Percentiles rank a stretch among this genome's conserved stretches.
phyloP scores from a whole-genome alignment of 2,113 vertebrate genomes.

The Rhynchomys soricoides region DNA sequence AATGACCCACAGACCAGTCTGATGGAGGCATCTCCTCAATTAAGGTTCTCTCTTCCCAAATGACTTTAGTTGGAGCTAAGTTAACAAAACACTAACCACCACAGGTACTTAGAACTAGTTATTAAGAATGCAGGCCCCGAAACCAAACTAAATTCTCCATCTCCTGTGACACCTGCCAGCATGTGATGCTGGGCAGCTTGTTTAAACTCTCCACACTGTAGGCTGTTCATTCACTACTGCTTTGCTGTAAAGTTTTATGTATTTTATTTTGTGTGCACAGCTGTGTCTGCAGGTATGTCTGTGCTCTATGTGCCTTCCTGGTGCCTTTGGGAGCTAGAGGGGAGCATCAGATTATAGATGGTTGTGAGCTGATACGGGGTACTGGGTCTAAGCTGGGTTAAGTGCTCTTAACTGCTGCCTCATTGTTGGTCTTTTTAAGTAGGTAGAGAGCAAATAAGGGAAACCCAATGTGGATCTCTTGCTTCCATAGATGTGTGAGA shows the following conservation, averaged over 20 bases:
- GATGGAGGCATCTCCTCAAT: not conserved
- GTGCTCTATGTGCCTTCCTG: not conserved
- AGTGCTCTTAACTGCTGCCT: not conserved
- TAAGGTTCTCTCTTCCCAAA: not conserved
- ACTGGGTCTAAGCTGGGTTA: not conserved
- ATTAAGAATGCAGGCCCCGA: not conserved
- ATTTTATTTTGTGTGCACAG: not conserved
- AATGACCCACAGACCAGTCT: not conserved
- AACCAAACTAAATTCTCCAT: not conserved
- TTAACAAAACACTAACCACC: not conserved
- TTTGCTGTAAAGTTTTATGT: not conserved
- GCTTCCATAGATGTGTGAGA: not conserved
- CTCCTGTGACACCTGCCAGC: not conserved
- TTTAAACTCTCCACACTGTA: not conserved
- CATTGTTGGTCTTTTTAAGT: not conserved
- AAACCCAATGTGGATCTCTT: not conserved
- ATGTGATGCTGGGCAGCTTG: not conserved
- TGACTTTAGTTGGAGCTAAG: not conserved
- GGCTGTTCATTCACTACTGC: not conserved
- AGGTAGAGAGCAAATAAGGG: not conserved
- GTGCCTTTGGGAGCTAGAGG: not conserved
- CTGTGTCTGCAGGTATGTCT: not conserved
- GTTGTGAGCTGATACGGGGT: not conserved
- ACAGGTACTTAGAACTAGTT: not conserved
- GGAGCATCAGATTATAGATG: not conserved